phyloP scores from a whole-genome alignment of 2,888 invertebrate species.

The Galeopsomyia nigrocyanea region DNA sequence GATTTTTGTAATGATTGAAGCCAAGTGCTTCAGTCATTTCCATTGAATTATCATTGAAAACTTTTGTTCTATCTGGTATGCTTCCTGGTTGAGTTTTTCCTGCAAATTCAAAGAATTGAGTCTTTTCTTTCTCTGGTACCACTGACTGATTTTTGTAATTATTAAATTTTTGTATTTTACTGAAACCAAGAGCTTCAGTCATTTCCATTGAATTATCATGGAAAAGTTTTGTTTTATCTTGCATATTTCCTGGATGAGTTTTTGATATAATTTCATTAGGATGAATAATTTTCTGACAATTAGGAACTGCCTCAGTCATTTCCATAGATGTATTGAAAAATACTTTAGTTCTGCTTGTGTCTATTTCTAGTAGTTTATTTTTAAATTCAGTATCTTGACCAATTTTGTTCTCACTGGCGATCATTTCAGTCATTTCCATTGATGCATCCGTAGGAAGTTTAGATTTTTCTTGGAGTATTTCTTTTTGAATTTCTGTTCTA shows the following conservation, averaged over 20 bases:
- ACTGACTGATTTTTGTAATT: constrained; percentile 5
- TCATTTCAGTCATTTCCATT: constrained; percentile 45
- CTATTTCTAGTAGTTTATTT: not conserved
- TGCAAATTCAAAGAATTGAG: constrained; percentile 3
- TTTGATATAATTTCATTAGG: constrained; percentile 33
- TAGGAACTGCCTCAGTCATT: constrained; percentile 38
- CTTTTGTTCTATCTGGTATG: constrained; percentile 18
- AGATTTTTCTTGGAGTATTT: constrained; percentile 29
- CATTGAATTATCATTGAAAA: constrained; percentile 35
- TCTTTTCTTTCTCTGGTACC: not conserved
- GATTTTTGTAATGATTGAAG: too few species aligned
- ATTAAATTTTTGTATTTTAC: not conserved
- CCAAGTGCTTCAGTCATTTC: constrained; percentile 41
- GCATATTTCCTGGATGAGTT: not conserved
- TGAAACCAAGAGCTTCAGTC: constrained; percentile 29
- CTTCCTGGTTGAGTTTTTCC: not conserved
- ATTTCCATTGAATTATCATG: constrained; percentile 30
- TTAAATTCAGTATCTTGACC: not conserved
- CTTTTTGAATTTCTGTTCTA: not conserved
- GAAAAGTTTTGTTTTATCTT: constrained; percentile 30
- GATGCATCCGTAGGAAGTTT: constrained; percentile 38
- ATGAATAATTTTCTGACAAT: not conserved
- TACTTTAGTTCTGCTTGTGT: constrained; percentile 19
- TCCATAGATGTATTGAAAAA: constrained; percentile 43
- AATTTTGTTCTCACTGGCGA: not conserved